These are phyloP conservation scores for Ataeniobius toweri DNA, from an alignment of 2,797 vertebrate species.

Conservation along the genomic window DNA sequence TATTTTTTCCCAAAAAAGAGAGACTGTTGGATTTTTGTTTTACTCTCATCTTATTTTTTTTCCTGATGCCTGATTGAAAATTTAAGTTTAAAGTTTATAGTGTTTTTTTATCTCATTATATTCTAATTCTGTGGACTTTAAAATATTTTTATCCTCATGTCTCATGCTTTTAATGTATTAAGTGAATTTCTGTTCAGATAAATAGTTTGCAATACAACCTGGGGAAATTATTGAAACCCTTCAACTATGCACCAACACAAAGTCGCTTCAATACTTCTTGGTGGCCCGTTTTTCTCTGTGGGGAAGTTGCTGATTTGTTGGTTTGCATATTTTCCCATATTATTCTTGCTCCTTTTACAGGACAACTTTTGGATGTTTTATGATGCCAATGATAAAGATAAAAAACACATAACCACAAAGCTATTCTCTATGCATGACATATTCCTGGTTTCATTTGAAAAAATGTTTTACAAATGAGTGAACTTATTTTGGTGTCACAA, in stretches of 20 bases:
- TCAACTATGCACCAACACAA: neutral
- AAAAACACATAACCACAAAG: neutral
- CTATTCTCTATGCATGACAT: neutral
- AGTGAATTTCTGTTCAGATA: neutral
- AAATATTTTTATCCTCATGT: neutral
- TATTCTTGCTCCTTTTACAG: neutral
- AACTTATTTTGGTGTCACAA: conserved; percentile 10
- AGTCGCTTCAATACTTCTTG: neutral
- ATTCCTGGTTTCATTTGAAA: neutral
- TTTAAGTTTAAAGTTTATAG: neutral
- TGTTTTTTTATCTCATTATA: neutral
- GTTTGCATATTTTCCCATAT: neutral
- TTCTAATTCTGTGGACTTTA: neutral
- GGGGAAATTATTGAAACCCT: neutral
- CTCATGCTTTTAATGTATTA: neutral
- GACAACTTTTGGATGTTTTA: neutral
- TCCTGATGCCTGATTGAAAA: neutral
- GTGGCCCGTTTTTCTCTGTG: neutral
- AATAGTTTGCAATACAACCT: neutral
- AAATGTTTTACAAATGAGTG: conserved; percentile 1
- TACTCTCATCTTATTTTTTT: neutral
- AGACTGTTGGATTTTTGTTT: neutral
- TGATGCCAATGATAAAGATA: neutral
- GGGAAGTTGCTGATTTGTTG: neutral
- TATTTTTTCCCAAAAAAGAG: neutral